Conservation (phyloP, 2,888 invertebrate species). For the Anodontia alba region DNA sequence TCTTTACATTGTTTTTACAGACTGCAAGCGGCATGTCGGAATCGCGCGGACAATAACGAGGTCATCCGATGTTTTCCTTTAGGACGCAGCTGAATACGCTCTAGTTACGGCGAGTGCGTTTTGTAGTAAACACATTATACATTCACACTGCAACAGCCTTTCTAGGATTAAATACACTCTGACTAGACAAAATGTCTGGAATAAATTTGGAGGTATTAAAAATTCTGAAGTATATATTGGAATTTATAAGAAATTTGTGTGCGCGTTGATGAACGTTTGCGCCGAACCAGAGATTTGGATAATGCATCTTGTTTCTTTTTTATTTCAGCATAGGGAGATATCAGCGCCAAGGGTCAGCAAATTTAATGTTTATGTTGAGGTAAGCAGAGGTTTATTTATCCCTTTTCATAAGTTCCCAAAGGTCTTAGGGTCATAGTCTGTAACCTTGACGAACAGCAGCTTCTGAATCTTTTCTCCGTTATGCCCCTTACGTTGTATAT, state of each 20-base stretch:
- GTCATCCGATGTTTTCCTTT: constrained; percentile 14
- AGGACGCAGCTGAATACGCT: background rate
- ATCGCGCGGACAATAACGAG: constrained; percentile 27
- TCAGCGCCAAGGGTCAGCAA: constrained; percentile 87
- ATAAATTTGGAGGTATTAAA: background rate
- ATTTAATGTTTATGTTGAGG: constrained; percentile 92
- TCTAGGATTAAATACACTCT: background rate
- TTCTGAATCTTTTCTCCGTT: background rate
- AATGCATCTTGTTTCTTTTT: constrained; percentile 2
- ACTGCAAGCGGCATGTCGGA: background rate
- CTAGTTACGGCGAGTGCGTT: background rate
- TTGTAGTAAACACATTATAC: too few relatives aligned
- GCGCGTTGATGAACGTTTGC: too few relatives aligned
- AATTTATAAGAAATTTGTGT: too few relatives aligned
- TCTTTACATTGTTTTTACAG: too few relatives aligned
- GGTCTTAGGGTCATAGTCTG: background rate
- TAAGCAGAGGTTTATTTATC: constrained; percentile 83
- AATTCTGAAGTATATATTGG: too few relatives aligned
- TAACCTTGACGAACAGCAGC: background rate
- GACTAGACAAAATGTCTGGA: background rate
- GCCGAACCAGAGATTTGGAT: too few relatives aligned
- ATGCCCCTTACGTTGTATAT: background rate
- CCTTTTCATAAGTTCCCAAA: background rate
- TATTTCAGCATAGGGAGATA: constrained; percentile 76
- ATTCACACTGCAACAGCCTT: background rate